These are phyloP conservation scores for Scaptomyza flava DNA, from an alignment of 2,888 invertebrate species.

Conservation along the genomic window DNA sequence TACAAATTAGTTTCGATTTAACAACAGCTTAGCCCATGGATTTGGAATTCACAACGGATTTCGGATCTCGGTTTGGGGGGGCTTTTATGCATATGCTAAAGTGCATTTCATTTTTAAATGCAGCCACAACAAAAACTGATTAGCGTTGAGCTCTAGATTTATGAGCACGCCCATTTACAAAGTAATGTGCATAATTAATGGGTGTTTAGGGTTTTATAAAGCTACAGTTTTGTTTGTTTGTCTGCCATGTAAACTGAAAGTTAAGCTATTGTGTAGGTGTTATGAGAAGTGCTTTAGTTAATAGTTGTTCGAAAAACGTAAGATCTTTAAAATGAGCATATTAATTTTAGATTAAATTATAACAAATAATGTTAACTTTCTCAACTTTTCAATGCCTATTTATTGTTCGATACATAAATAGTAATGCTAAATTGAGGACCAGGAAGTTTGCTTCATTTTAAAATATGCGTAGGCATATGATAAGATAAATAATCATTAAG, in stretches of 20 bases:
- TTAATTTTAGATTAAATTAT: constrained; percentile 3
- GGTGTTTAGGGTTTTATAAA: constrained; percentile 28
- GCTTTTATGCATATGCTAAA: constrained; percentile 37
- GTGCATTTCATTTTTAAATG: constrained; percentile 60
- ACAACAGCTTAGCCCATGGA: constrained; percentile 50
- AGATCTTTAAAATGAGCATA: neutral
- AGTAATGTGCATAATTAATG: constrained; percentile 62
- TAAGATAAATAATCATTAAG: no score
- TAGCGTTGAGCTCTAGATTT: constrained; percentile 65
- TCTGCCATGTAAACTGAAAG: constrained; percentile 41
- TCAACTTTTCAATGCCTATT: neutral
- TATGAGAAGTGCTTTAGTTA: constrained; percentile 3
- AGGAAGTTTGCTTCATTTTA: no score
- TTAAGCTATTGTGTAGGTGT: constrained; percentile 22
- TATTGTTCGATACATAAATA: no score
- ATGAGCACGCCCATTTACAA: constrained; percentile 37
- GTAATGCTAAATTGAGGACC: neutral
- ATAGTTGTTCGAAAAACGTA: neutral
- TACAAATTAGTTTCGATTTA: constrained; percentile 64
- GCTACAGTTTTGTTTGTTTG: constrained; percentile 7
- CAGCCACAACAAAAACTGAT: constrained; percentile 55
- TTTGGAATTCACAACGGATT: constrained; percentile 22
- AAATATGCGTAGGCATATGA: no score
- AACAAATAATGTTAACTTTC: neutral
- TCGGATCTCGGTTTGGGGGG: neutral